Base-by-base conservation (phyloP, 2,797 vertebrate genomes). In the Rhabdophis nuchalis region DNA sequence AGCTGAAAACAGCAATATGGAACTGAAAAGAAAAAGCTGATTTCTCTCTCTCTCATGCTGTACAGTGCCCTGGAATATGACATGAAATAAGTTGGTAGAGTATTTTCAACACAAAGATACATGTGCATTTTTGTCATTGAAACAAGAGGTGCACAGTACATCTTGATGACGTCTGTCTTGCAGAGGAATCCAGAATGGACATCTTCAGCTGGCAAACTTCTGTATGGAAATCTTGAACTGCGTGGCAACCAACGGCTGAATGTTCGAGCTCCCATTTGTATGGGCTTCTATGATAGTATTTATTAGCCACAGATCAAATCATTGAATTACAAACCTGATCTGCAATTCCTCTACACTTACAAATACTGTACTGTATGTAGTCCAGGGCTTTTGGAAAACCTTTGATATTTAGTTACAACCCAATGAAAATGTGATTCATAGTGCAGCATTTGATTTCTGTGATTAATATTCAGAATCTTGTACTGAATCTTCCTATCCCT, bases 391-490 rank as follows among this genome's bases (percentile, higher is more conserved):
- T 89, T 90, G 29, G 50, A 77, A 54, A 50, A 90, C 92, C 72
- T 86, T 91, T 32, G 91, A 92, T 87, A 53, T 57, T 88, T 93
- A 53, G 89, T 60, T 41, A 1, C 20, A 85, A 60, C 89, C 52
- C 87, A 12, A 29, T 89, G 53, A 92, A 88, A 25, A 95, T n/a
- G 36, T 95, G 72, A 94, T 87, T 36, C 6, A 41, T 1, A 57
- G 3, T 50, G 11, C 18, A 94, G 95, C 18, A 57, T 87, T 90
- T 85, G 56, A 9, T 95, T 92, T 95, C 93, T 87, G 52, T 89
- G 92, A 96, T 95, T 94, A 96, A 96, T 91, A 92, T 90, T 95
- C 90, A 97, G 93, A 58, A 90, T 13, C 41, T 93, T 93, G 52
- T 95, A 95, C 93, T 94, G 93, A 95, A 94, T 95, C 91, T 68